A percentile compares a stretch with the other conserved stretches of the same genome.
Evolutionary conservation across 1,140 invertebrate species (phyloP).

Genomic region (Contarinia nasturtii): DNA sequence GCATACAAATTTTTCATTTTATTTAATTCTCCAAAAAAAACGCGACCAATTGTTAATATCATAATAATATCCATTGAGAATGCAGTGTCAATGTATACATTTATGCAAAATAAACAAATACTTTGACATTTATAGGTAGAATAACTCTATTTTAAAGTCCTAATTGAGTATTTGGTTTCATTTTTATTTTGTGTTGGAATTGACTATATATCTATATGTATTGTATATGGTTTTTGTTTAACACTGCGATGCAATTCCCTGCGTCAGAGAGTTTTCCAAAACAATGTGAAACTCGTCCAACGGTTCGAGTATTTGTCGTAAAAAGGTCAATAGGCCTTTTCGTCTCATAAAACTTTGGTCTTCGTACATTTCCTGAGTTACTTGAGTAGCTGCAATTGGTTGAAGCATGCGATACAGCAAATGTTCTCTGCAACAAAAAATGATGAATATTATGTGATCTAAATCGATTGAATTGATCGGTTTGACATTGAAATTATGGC

Average conservation of each 20-base stretch:
- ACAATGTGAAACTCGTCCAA: slow-evolving; percentile 84
- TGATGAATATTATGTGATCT: neutral
- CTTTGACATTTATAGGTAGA: too few species aligned
- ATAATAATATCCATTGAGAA: too few species aligned
- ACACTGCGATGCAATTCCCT: slow-evolving; percentile 56
- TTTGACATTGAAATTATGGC: slow-evolving; percentile 3
- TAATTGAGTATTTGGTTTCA: too few species aligned
- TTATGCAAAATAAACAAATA: too few species aligned
- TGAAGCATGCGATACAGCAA: slow-evolving; percentile 74
- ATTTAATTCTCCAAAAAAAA: too few species aligned
- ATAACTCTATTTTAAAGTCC: too few species aligned
- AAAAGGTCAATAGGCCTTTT: slow-evolving; percentile 62
- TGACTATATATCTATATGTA: too few species aligned
- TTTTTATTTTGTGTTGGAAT: too few species aligned
- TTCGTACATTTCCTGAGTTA: slow-evolving; percentile 87
- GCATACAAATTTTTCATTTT: too few species aligned
- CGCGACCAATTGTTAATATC: too few species aligned
- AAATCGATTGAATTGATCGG: slow-evolving; percentile 1
- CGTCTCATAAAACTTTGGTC: slow-evolving; percentile 85
- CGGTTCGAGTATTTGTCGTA: slow-evolving; percentile 79
- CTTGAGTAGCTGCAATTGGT: slow-evolving; percentile 66
- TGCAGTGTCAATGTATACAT: too few species aligned
- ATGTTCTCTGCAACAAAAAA: slow-evolving; percentile 57
- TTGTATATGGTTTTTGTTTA: slow-evolving; percentile 8
- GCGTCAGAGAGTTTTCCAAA: slow-evolving; percentile 83